Evolutionary conservation across 2,113 vertebrate species (phyloP).

Genomic region (Thunnus maccoyii): DNA sequence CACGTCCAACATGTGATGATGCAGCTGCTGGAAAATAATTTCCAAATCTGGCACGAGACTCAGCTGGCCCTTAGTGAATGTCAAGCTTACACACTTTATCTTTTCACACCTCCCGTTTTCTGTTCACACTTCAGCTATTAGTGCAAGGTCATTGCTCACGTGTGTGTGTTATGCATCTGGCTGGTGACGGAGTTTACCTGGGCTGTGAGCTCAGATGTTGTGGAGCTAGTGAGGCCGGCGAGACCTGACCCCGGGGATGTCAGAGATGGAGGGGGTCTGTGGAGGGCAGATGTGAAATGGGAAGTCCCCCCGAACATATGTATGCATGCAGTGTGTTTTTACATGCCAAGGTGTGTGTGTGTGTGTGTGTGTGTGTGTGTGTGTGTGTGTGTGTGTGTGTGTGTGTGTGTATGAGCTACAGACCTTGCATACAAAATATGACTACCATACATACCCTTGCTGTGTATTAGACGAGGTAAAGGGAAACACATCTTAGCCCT

Average conservation of each 20-base stretch:
- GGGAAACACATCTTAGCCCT: conserved; percentile 29
- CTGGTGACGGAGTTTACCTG: conserved; percentile 23
- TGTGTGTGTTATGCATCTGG: conserved; percentile 28
- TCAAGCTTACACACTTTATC: conserved; percentile 58
- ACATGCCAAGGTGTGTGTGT: background rate
- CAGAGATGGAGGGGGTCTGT: background rate
- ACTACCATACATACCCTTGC: conserved; percentile 69
- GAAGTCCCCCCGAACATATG: conserved; percentile 1
- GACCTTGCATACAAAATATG: conserved; percentile 62
- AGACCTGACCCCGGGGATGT: conserved; percentile 42
- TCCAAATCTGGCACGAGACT: conserved; percentile 66
- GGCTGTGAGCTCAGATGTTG: conserved; percentile 53
- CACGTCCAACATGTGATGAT: background rate
- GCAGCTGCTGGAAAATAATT: conserved; percentile 38
- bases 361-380: background rate
- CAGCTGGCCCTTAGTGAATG: conserved; percentile 61
- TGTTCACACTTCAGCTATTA: conserved; percentile 60
- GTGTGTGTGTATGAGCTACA: background rate
- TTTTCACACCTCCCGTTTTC: conserved; percentile 66
- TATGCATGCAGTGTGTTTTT: conserved; percentile 11
- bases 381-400: too few species aligned
- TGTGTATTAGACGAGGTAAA: conserved; percentile 63
- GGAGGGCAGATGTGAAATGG: conserved; percentile 20
- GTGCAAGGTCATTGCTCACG: conserved; percentile 58
- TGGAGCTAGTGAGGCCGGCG: background rate